phyloP scores from a whole-genome alignment of 1,140 invertebrate genomes.

The Drosophila pectinifera region DNA sequence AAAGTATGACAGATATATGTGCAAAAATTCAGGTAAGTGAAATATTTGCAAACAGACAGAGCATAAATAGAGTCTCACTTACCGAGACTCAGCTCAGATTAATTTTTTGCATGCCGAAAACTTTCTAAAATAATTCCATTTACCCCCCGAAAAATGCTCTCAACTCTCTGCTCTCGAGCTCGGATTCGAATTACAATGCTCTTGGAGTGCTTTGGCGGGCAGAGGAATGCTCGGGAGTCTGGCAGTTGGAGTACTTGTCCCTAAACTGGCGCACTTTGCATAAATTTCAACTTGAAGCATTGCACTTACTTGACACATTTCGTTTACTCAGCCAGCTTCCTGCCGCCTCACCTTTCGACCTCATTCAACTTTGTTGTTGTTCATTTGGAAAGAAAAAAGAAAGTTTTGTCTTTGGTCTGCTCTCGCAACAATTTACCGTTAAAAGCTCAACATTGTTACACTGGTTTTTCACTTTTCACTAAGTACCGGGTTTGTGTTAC shows the following conservation, averaged over 20 bases:
- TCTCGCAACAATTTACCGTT: conserved; percentile 78
- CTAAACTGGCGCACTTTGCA: conserved; percentile 71
- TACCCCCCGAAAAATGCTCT: conserved; percentile 24
- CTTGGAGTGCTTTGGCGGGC: conserved; percentile 30
- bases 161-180: conserved; percentile 20
- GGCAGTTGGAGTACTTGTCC: conserved; percentile 35
- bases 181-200: conserved; percentile 63
- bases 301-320: conserved; percentile 80
- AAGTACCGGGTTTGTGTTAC: conserved; percentile 77
- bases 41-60: background rate
- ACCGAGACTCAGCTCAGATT: background rate
- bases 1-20: too few relatives aligned
- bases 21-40: background rate
- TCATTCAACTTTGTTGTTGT: conserved; percentile 65
- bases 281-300: conserved; percentile 77
- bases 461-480: conserved; percentile 82
- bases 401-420: conserved; percentile 66
- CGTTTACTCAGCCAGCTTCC: conserved; percentile 44
- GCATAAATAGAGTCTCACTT: background rate
- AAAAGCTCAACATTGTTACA: conserved; percentile 80
- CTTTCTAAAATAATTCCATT: conserved; percentile 36
- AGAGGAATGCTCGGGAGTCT: background rate
- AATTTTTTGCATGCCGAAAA: conserved; percentile 24
- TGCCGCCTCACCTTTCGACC: conserved; percentile 32
- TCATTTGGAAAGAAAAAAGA: conserved; percentile 56